Evolutionary conservation across 2,113 vertebrate species (phyloP).

Genomic region (Danio rerio): GRCz12tu NC_133196.1:34216501-34217000

Average conservation of each 20-base stretch:
- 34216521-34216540: neutral
- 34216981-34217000: constrained; percentile 82
- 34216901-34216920: neutral
- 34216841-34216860: neutral
- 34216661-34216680: neutral
- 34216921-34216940: neutral
- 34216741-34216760: constrained; percentile 4
- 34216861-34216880: neutral
- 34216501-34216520: neutral
- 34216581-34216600: neutral
- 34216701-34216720: neutral
- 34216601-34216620: neutral
- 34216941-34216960: constrained; percentile 59
- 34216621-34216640: neutral
- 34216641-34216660: neutral
- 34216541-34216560: neutral
- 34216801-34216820: neutral
- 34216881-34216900: neutral
- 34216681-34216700: neutral
- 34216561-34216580: neutral
- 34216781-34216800: neutral
- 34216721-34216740: neutral
- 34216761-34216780: neutral
- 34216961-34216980: constrained; percentile 78
- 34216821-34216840: constrained; percentile 5